Evolutionary conservation across 2,113 vertebrate genomes (phyloP), one percentile per base, ranked within the genome.

Genomic region (Cinclus mexicanus): DNA sequence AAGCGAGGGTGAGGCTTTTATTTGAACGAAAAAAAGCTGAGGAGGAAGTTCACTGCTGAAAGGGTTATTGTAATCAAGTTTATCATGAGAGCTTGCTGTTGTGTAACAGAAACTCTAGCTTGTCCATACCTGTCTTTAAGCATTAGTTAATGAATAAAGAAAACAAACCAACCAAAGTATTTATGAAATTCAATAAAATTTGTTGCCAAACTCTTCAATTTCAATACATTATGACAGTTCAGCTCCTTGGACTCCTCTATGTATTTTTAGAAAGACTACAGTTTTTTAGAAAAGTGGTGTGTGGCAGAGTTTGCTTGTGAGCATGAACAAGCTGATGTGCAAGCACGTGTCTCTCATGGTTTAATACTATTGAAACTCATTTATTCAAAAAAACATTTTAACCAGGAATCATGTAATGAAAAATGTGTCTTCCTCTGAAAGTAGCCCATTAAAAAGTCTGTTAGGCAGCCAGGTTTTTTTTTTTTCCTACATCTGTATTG

Each of bases 81-180:
- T 97, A 98, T 98, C 97, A 95, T 94, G 80, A 94, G 97, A 97
- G 96, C 95, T 96, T 97, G 95, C 97, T 96, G 85, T 98, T 98
- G 98, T 97, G 98, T 97, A 98, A 98, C 98, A 98, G 98, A 98
- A 98, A 98, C 98, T 98, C 97, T 87, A 96, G 97, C 98, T 97
- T 98, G 98, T 95, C 96, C 96, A 91, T 98, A 97, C 98, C 96
- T 98, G 98, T 97, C 97, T 94, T 42, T 42, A 95, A 96, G 92
- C 91, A 96, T 98, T 98, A 98, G 98, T 97, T 98, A 98, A 98
- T 77, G 90, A 93, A 97, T 89, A 93, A 97, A 95, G 96, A 98
- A 97, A 98, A 98, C 94, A 98, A 97, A 95, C 95, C 75, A 96
- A 79, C 79, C 50, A 77, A 94, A 97, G 97, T 96, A 97, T 98